Evolutionary conservation across 92 coral and sea anemone genomes (phyloP), one percentile per base, ranked within the genome.

Genomic region (Siderastrea radians): DNA sequence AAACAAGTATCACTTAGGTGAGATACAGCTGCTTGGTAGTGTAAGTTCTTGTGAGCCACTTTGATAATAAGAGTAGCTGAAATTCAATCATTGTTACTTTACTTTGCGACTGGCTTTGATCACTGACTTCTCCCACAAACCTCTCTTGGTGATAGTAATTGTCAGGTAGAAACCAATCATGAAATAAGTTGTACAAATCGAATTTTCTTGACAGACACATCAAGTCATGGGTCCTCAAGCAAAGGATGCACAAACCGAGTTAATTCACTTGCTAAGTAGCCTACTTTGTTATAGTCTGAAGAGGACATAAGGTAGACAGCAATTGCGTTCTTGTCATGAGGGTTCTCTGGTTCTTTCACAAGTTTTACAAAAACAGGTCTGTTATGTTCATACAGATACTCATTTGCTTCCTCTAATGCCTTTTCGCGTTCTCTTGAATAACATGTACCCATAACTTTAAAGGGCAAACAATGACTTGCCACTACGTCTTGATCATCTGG

Each of bases 371-470:
- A 87, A 2, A 93, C 86, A 19, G 86, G 88, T 50, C 94, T 91
- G 82, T 93, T 93, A 52, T 91, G 62, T 59, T 93, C 96, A 70
- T 93, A 78, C 74, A 91, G 6, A 52, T 78, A 63, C 1, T 79
- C 79, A 64, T 43, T 87, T 44, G 96, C 90, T 15, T 80, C 72
- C 43, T 85, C 90, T 3, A 91, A 85, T 12, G 93, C 91, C 0
- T 52, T 61, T 17, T 93, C 93, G 49, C 86, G 38, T 15, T 44
- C 48, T 50, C 19, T 5, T 6, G 79, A 43, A 74, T 88, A 72
- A 84, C 96, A 93, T 4, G 92, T 82, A 10, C 94, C 94, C 75
- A 88, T 12, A 46, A 93, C 96, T 75, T 93, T 93, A 60, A 91
- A 93, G 47, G 92, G 90, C 68, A 87, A 52, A n/a, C 87, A 50